A percentile compares a stretch with the other conserved stretches of the same genome.
These are phyloP conservation scores for Hyles lineata DNA, from an alignment of 2,888 invertebrate species.

Conservation along the genomic window DNA sequence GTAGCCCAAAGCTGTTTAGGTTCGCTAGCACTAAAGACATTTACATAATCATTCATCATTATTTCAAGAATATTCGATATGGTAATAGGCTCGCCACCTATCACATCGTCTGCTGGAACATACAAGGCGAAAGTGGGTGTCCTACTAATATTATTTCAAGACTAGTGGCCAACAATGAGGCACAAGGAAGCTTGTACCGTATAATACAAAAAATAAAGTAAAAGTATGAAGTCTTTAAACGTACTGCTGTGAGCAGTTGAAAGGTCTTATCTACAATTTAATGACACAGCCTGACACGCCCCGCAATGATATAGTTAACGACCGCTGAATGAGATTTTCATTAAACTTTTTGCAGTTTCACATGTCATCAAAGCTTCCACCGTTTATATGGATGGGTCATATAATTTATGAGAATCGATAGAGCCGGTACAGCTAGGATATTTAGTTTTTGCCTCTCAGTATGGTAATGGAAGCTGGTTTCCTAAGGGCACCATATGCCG, in stretches of 20 bases:
- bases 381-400: slow-evolving; percentile 27
- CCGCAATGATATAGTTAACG: slow-evolving; percentile 16
- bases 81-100: too few relatives aligned
- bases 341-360: slow-evolving; percentile 11
- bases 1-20: too few relatives aligned
- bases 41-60: too few relatives aligned
- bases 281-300: slow-evolving; percentile 4
- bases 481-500: slow-evolving; percentile 23
- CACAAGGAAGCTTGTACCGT: too few relatives aligned
- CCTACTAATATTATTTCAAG: too few relatives aligned
- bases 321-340: slow-evolving; percentile 22
- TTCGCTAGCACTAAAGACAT: too few relatives aligned
- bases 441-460: slow-evolving; percentile 21
- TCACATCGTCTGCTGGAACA: too few relatives aligned
- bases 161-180: too few relatives aligned
- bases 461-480: slow-evolving; percentile 27
- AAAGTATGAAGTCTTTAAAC: background rate
- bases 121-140: too few relatives aligned
- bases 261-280: background rate
- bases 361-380: slow-evolving; percentile 9
- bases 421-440: background rate
- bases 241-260: background rate
- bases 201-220: background rate
- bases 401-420: slow-evolving; percentile 28
- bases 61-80: too few relatives aligned